Base-by-base conservation (phyloP, 2,797 vertebrate species). In the Malacoctenus gilli region DNA sequence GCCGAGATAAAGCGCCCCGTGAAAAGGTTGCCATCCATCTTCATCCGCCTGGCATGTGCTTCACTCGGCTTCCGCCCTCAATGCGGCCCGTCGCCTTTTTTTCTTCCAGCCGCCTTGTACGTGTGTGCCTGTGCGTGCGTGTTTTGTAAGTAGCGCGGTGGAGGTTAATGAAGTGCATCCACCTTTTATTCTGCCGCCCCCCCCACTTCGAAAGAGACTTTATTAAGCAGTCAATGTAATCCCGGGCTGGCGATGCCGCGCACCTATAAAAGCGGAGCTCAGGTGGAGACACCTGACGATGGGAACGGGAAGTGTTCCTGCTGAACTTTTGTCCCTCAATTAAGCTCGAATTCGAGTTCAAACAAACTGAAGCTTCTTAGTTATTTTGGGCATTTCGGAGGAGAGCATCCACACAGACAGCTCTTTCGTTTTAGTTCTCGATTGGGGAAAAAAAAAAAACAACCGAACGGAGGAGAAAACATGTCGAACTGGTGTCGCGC, bases 1-100 rank as follows among this genome's bases (percentile, higher is more conserved):
- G 72, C 77, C 38, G 13, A 82, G 71, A 89, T 84, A 87, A 89
- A 89, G 83, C 64, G 20, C 31, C 54, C 59, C 70, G 79, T 81
- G 72, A 82, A 89, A 89, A 89, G 87, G 85, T 85, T 89, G 83
- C 79, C 83, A 91, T 93, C 88, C 85, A 89, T 92, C 89, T 91
- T 88, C 83, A 87, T 91, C 73, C 34, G 48, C 63, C 75, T 87
- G 85, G 77, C 88, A 86, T 85, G 82, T 82, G 80, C 78, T 87
- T 81, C 79, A 83, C 74, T 79, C 81, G n/a, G 76, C 70, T 84
- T 73, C 79, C 63, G 46, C 75, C 82, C 85, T 83, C 62, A 71
- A 64, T 74, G 81, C 68, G 68, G 79, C 54, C 73, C 53, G 63
- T 47, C 61, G 42, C 75, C 54, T 82, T 81, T 71, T 72, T 75